Base-by-base conservation (phyloP, 2,888 invertebrate species). In the Chouioia cunea region DNA sequence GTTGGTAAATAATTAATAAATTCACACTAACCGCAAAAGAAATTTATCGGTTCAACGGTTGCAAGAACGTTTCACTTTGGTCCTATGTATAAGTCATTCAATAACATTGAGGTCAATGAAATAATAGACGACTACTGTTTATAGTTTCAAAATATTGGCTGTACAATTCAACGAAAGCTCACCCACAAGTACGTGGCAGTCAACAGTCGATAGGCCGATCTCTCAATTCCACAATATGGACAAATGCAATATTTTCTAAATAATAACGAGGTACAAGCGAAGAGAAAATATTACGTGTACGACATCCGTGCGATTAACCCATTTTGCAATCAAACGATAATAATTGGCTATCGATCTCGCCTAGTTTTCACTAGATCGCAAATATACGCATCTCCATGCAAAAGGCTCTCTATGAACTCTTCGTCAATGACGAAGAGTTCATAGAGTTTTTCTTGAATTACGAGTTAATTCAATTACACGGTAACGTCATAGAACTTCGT, bases 1-100 rank as follows among this genome's bases (percentile, higher is more conserved):
- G 4, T 3, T 20, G 58, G 18, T 4, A 44, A 12, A 14, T 44
- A 58, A 66, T 66, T 59, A 66, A 59, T 52, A 27, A 66, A 66
- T 65, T 57, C 47, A 58, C 36, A 10, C 22, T 20, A 18, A 15
- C 47, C 16, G n/a, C 44, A 20, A 8, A 15, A 48, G 36, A 66
- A 66, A 59, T 66, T 59, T 66, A 66, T 59, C 66, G 66, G 66
- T 66, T 66, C 47, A 66, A 66, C 46, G 59, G 66, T n/a, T 10
- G 6, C 56, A 0, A 23, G 15, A 14, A 56, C 47, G 23, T 52
- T 57, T 54, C 0, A 46, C n/a, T 22, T 20, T 22, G 6, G 15
- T 20, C 16, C 18, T 43, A 44, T 47, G 53, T 54, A n/a, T 54
- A 54, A 16, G 15, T 22, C 56, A 47, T 47, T 48, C 6, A 47